phyloP scores from a whole-genome alignment of 1,140 invertebrate species.

The Apis dorsata region DNA sequence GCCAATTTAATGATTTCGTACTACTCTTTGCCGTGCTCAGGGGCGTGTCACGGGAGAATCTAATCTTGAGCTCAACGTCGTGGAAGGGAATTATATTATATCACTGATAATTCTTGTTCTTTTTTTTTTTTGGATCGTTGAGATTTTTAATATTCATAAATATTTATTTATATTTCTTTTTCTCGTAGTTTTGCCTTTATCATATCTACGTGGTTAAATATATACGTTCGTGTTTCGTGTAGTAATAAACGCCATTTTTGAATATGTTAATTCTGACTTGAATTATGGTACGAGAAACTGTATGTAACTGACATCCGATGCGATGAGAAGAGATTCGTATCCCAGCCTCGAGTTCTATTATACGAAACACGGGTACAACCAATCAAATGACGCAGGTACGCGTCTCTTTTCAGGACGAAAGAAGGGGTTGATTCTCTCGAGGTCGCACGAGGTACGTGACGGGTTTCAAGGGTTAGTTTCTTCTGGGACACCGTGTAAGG shows the following conservation, averaged over 20 bases:
- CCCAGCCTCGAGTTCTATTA: constrained; percentile 4
- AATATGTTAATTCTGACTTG: neutral
- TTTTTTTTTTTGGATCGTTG: too few species aligned
- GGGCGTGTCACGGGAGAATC: constrained; percentile 2
- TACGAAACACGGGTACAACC: constrained; percentile 41
- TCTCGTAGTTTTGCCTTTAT: too few species aligned
- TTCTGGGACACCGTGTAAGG: constrained; percentile 31
- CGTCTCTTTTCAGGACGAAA: constrained; percentile 24
- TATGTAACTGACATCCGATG: neutral
- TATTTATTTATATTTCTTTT: too few species aligned
- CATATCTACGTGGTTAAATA: neutral
- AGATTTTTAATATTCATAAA: too few species aligned
- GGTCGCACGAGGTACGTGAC: constrained; percentile 21
- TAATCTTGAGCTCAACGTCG: constrained; percentile 14
- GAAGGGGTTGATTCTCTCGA: constrained; percentile 59
- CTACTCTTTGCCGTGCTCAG: constrained; percentile 21
- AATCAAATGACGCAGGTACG: constrained; percentile 68
- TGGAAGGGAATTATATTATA: constrained; percentile 13
- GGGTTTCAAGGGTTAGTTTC: constrained; percentile 58
- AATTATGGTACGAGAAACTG: neutral
- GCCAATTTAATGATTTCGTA: constrained; percentile 76
- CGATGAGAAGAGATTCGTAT: neutral
- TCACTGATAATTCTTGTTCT: neutral
- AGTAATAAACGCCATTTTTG: neutral
- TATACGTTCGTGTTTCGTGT: neutral